Percentiles rank a stretch among this genome's conserved stretches.
Conservation (phyloP, 2,113 vertebrate species). For the Panthera leo region DNA sequence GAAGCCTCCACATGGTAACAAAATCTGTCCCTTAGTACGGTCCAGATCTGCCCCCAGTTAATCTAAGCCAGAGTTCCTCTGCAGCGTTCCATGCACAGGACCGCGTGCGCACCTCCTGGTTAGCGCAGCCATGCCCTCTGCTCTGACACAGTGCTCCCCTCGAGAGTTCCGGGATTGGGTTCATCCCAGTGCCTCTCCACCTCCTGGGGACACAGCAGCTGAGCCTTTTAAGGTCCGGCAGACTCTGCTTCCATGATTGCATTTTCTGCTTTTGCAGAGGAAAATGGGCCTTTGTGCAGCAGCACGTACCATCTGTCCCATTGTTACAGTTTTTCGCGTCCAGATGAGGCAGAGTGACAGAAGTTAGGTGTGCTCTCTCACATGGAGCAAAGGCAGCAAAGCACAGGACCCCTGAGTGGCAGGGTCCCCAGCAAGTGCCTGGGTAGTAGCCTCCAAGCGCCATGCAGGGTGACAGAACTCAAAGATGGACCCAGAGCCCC, state of each 20-base stretch:
- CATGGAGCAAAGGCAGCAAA: background rate
- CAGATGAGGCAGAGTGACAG: background rate
- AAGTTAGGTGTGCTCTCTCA: background rate
- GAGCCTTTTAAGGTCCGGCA: background rate
- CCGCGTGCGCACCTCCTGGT: too few species aligned
- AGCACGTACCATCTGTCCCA: accelerated
- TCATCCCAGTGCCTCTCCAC: background rate
- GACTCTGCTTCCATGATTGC: background rate
- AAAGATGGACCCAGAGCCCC: background rate
- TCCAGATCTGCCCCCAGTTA: background rate
- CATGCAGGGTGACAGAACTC: background rate
- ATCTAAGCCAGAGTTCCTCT: background rate
- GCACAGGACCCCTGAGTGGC: background rate
- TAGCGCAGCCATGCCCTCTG: background rate
- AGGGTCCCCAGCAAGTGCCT: background rate
- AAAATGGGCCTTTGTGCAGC: background rate
- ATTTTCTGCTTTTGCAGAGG: too few species aligned
- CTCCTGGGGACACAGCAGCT: background rate
- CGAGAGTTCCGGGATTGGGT: background rate
- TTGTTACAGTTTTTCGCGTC: background rate
- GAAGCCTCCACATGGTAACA: background rate
- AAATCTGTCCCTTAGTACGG: background rate
- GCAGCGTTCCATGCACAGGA: too few species aligned
- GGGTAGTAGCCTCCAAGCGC: background rate
- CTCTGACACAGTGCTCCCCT: background rate